Base-by-base conservation (phyloP, 2,113 vertebrate species). In the Macquaria ambigua region DNA sequence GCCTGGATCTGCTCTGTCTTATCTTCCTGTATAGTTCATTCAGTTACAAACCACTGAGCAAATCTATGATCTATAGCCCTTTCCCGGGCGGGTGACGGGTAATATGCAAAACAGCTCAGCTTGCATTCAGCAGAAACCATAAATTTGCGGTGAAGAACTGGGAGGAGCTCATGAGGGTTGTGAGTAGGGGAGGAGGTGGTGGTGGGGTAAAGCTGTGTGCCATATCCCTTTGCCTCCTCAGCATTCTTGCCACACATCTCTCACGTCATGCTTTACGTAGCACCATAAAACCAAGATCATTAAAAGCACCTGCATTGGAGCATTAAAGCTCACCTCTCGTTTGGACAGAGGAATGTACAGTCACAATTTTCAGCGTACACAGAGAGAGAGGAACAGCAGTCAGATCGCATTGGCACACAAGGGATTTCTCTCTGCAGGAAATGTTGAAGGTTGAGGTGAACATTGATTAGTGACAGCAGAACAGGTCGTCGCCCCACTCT, bases 61-160 rank as follows among this genome's bases (percentile, higher is more conserved):
- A 81, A 75, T 68, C 75, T 58, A 31, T 88, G 87, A 90, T 86
- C 63, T 85, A 89, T 85, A 52, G 76, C 5, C 8, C 53, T 74
- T 37, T 83, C 74, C 77, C 41, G 8, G 4, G 31, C 62, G 59
- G 61, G 21, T 85, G 77, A 90, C 87, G 86, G 84, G 68, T 90
- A 89, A 89, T 90, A 93, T 94, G 86, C 86, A 94, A 93, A 95
- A 74, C 83, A 85, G 85, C 83, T 80, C 86, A n/a, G 67, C 77
- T 80, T 83, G 84, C 91, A 84, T 87, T 89, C 89, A 86, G 87
- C 89, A 77, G 79, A 72, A 88, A 77, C 77, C 73, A 89, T 94
- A 93, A 90, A 95, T 94, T 89, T 85, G 41, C 84, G 66, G 61
- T 59, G 79, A 83, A 67, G 78, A 53, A 73, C 67, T 61, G 79